Conservation (phyloP, 2,888 invertebrate genomes). For the Smittia aterrima region DNA sequence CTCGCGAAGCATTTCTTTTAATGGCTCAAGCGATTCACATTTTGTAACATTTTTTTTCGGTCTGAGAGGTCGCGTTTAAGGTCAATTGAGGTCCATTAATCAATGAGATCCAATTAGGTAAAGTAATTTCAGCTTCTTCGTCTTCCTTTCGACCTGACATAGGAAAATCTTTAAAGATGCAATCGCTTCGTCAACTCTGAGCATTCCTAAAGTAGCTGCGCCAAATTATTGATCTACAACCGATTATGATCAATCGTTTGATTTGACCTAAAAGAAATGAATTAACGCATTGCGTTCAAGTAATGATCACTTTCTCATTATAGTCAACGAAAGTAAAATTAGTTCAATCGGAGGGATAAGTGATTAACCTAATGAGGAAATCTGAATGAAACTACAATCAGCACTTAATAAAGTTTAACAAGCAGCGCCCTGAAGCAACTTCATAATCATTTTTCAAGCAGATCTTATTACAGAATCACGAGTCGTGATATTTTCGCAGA, state of each 20-base stretch:
- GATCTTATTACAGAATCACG: neutral
- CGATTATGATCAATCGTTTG: too few species aligned
- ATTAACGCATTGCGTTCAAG: too few species aligned
- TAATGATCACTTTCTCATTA: too few species aligned
- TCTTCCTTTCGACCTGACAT: neutral
- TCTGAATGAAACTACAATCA: too few species aligned
- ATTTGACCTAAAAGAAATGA: too few species aligned
- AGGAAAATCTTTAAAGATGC: neutral
- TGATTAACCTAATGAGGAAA: too few species aligned
- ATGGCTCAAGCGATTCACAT: neutral
- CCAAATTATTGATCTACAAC: neutral
- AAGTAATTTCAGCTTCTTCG: too few species aligned
- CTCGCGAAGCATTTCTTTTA: neutral
- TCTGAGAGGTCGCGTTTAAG: conserved; percentile 12
- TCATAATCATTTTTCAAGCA: too few species aligned
- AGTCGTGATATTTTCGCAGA: neutral
- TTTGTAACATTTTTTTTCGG: conserved; percentile 21
- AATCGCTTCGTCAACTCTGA: neutral
- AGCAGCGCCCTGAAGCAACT: too few species aligned
- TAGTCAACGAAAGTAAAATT: too few species aligned
- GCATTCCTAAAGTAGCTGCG: neutral
- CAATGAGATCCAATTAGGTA: conserved; percentile 28
- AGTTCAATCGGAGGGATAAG: too few species aligned
- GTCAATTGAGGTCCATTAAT: conserved; percentile 19
- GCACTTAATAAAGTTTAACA: too few species aligned